Evolutionary conservation across 2,888 invertebrate genomes (phyloP).

Genomic region (Caenorhabditis sp.): DNA sequence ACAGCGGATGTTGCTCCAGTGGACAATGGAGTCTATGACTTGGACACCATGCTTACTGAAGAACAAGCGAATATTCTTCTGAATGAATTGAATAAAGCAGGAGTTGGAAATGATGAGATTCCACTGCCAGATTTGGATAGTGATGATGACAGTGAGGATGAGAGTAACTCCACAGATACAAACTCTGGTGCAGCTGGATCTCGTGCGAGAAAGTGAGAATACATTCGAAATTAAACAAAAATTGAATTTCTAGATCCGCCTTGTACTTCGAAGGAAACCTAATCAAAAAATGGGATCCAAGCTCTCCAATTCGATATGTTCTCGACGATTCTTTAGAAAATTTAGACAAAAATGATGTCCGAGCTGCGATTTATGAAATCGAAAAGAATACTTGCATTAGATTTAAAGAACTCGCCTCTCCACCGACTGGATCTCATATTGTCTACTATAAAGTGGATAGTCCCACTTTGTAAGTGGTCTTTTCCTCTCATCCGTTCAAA

Average conservation of each 20-base stretch:
- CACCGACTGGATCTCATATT: constrained; percentile 73
- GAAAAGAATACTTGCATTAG: constrained; percentile 77
- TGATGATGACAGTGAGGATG: constrained; percentile 39
- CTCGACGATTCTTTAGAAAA: constrained; percentile 77
- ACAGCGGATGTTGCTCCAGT: constrained; percentile 72
- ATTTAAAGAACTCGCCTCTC: constrained; percentile 70
- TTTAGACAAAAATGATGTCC: constrained; percentile 75
- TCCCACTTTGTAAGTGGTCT: constrained; percentile 72
- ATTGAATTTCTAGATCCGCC: constrained; percentile 60
- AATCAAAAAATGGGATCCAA: constrained; percentile 77
- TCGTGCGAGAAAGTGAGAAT: constrained; percentile 38
- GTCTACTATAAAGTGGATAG: constrained; percentile 78
- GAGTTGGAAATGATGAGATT: constrained; percentile 67
- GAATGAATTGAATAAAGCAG: constrained; percentile 76
- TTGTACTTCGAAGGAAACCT: constrained; percentile 74
- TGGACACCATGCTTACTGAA: constrained; percentile 80
- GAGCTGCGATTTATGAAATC: constrained; percentile 76
- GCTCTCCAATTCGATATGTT: constrained; percentile 75
- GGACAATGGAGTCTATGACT: constrained; percentile 80
- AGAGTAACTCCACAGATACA: constrained; percentile 17
- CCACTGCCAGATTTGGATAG: constrained; percentile 53
- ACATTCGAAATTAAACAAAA: background rate
- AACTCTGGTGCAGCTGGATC: background rate
- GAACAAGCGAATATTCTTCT: constrained; percentile 79
- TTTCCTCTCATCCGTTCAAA: no score